Evolutionary conservation across 2,797 vertebrate species (phyloP).

Genomic region (Chelon labrosus): DNA sequence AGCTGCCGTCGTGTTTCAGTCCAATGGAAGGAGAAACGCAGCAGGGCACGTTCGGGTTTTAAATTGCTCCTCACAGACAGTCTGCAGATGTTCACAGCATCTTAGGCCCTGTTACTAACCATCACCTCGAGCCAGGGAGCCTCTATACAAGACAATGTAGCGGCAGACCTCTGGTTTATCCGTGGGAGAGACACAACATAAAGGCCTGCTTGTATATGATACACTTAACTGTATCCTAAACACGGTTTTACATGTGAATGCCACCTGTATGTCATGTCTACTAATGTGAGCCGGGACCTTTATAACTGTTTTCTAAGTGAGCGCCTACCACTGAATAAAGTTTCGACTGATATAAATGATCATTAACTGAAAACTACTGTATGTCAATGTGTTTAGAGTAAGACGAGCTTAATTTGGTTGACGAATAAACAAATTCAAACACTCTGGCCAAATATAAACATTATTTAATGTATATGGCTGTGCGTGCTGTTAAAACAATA

Average conservation of each 20-base stretch:
- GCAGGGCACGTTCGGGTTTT: conserved; percentile 55
- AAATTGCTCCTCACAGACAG: conserved; percentile 72
- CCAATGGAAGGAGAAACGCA: conserved; percentile 64
- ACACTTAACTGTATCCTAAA: background rate
- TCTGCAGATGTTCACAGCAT: conserved; percentile 74
- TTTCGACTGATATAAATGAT: too few relatives aligned
- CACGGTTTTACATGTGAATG: background rate
- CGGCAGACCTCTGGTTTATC: conserved; percentile 13
- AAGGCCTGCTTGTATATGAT: conserved; percentile 7
- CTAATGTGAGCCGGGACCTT: background rate
- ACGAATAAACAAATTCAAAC: too few relatives aligned
- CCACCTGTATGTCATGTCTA: background rate
- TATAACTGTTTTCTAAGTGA: too few relatives aligned
- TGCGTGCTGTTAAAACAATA: too few relatives aligned
- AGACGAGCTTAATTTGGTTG: too few relatives aligned
- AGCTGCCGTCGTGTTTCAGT: conserved; percentile 68
- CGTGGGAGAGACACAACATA: conserved; percentile 12
- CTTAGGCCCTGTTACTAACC: conserved; percentile 46
- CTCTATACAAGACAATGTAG: background rate
- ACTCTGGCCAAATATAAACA: too few relatives aligned
- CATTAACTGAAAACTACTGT: too few relatives aligned
- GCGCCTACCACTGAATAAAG: too few relatives aligned
- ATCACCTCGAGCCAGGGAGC: conserved; percentile 30
- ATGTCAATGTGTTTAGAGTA: too few relatives aligned
- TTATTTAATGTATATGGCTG: too few relatives aligned